Conservation (phyloP, 2,888 invertebrate species). For the Endomychus coccineus region DNA sequence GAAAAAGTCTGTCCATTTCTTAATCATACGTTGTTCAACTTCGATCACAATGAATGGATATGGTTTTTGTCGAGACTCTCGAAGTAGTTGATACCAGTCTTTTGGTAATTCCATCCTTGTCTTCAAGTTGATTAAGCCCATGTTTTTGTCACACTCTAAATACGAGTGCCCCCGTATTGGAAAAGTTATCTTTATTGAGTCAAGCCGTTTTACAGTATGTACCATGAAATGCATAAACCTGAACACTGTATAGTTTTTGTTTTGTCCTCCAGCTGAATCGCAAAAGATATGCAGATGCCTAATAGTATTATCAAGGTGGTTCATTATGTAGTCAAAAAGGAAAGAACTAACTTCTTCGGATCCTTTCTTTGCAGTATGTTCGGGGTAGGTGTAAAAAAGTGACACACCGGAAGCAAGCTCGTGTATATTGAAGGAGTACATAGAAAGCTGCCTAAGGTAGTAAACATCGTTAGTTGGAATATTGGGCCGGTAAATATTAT, state of each 20-base stretch:
- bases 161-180: slow-evolving; percentile 10
- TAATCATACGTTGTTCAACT: no score
- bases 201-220: slow-evolving; percentile 11
- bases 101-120: no score
- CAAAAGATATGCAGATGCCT: slow-evolving; percentile 26
- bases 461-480: slow-evolving; percentile 25
- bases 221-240: slow-evolving; percentile 26
- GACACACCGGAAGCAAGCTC: slow-evolving; percentile 18
- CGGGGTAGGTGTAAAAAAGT: slow-evolving; percentile 24
- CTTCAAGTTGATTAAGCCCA: slow-evolving; percentile 8
- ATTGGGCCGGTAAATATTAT: slow-evolving; percentile 24
- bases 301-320: slow-evolving; percentile 16
- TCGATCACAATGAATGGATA: no score
- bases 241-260: slow-evolving; percentile 29
- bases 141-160: slow-evolving; percentile 8
- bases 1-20: no score
- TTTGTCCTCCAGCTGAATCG: slow-evolving; percentile 29
- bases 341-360: slow-evolving; percentile 25
- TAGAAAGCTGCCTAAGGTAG: slow-evolving; percentile 23
- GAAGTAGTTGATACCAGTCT: no score
- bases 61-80: no score
- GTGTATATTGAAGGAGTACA: slow-evolving; percentile 26
- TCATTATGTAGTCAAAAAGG: slow-evolving; percentile 19
- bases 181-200: slow-evolving; percentile 3
- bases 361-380: slow-evolving; percentile 23